phyloP scores from a whole-genome alignment of 2,888 invertebrate species.

The Choristoneura rosaceana region DNA sequence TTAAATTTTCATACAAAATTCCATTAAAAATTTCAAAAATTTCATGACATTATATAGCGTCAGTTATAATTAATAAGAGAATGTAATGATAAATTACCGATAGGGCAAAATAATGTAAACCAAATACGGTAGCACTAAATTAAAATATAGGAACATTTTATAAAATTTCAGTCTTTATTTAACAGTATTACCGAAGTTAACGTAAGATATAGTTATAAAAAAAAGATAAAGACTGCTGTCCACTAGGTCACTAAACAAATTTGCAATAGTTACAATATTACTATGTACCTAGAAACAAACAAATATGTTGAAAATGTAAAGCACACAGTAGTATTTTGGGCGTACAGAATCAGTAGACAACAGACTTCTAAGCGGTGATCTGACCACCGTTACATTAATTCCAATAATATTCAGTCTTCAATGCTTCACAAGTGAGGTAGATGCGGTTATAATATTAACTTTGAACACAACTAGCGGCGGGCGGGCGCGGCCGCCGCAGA shows the following conservation, averaged over 20 bases:
- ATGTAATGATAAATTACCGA: constrained; percentile 76
- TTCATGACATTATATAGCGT: constrained; percentile 83
- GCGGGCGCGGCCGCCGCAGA: constrained; percentile 43
- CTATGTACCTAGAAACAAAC: constrained; percentile 39
- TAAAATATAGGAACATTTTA: constrained; percentile 84
- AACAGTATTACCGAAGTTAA: constrained; percentile 80
- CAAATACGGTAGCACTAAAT: constrained; percentile 82
- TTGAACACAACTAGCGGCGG: constrained; percentile 61
- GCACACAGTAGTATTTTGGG: constrained; percentile 46
- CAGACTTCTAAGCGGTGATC: constrained; percentile 80
- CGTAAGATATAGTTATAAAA: constrained; percentile 67
- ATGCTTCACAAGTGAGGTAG: constrained; percentile 77
- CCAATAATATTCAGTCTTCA: constrained; percentile 74
- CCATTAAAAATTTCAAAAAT: constrained; percentile 85
- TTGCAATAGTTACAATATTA: constrained; percentile 36
- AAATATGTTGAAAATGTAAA: constrained; percentile 45
- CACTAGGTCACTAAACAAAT: constrained; percentile 57
- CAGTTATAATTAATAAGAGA: constrained; percentile 82
- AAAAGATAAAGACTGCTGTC: constrained; percentile 73
- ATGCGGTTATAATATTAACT: constrained; percentile 65
- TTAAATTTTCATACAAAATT: constrained; percentile 84
- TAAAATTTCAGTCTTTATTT: constrained; percentile 81
- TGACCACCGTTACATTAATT: constrained; percentile 76
- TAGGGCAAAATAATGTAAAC: constrained; percentile 77
- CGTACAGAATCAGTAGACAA: constrained; percentile 69